Evolutionary conservation across 2,888 invertebrate genomes (phyloP).

Genomic region (Graphium colonna): DNA sequence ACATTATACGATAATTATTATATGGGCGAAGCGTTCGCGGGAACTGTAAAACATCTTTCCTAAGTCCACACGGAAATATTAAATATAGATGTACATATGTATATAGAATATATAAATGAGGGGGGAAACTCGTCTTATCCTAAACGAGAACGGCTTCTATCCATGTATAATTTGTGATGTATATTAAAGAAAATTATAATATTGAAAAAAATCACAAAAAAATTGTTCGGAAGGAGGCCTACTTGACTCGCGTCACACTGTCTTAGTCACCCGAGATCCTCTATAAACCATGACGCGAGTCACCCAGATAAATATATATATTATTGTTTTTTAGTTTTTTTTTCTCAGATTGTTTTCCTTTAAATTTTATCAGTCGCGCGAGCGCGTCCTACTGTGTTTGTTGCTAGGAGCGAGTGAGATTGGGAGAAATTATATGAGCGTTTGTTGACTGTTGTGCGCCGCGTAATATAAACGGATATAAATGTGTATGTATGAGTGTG

Average conservation of each 20-base stretch:
- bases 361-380: slow-evolving; percentile 65
- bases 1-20: slow-evolving; percentile 5
- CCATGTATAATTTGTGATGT: slow-evolving; percentile 62
- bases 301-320: slow-evolving; percentile 32
- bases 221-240: slow-evolving; percentile 52
- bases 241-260: slow-evolving; percentile 41
- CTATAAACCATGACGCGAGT: slow-evolving; percentile 47
- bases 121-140: slow-evolving; percentile 49
- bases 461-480: slow-evolving; percentile 47
- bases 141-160: slow-evolving; percentile 48
- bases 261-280: slow-evolving; percentile 28
- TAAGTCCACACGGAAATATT: slow-evolving; percentile 48
- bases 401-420: slow-evolving; percentile 54
- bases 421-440: slow-evolving; percentile 57
- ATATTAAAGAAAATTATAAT: slow-evolving; percentile 37
- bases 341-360: slow-evolving; percentile 48
- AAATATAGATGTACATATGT: slow-evolving; percentile 66
- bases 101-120: slow-evolving; percentile 47
- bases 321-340: slow-evolving; percentile 48
- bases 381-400: slow-evolving; percentile 49
- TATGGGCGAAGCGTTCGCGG: slow-evolving; percentile 6
- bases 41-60: slow-evolving; percentile 39
- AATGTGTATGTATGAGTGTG: not conserved
- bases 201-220: slow-evolving; percentile 45
- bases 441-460: slow-evolving; percentile 74